Evolutionary conservation across 2,113 vertebrate genomes (phyloP), one percentile per base, ranked within the genome.

Genomic region (Alouatta palliata): DNA sequence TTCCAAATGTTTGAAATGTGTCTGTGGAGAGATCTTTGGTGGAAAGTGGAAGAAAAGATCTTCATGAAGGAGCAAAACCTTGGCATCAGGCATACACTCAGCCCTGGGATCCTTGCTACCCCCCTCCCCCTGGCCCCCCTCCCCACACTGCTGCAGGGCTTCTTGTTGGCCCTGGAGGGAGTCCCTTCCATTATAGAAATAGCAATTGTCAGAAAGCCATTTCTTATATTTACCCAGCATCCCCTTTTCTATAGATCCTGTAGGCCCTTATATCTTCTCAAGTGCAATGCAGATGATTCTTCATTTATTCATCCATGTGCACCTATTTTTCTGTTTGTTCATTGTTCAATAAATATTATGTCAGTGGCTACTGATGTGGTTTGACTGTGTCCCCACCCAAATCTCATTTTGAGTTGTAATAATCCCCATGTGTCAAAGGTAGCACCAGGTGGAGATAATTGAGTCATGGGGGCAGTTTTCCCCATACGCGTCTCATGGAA

Each of bases 1-100:
- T 71, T 95, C 71, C 52, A 68, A 73, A 66, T 81, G 64, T 81
- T 76, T 94, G 94, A 56, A 25, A 64, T 61, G 47, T 76, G 81
- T 96, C 96, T 95, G 17, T 40, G 40, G 71, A 64, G 56, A 91
- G 8, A 70, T 43, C 21, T 56, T 47, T 35, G 11, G 64, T 81
- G 56, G 58, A 70, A 84, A 3, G 16, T 73, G 61, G 66, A 8
- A 92, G 66, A 66, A 73, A 71, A 87, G 23, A 27, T 23, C 13
- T 6, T 1, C 11, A 20, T 1, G 56, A 75, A 92, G 37, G 5
- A 20, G 32, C 35, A 76, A 71, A 96, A 16, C 17, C 47, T 56
- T 0, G 0, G 37, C 37, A 20, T 3, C 73, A 8, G 52, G 19
- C n/a, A 45, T 13, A 0, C 8, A 6, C 23, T 8, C 1, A 13